A percentile compares a stretch with the other conserved stretches of the same genome.
Evolutionary conservation across 2,888 invertebrate genomes (phyloP).

Genomic region (Pardosa pseudoannulata): DNA sequence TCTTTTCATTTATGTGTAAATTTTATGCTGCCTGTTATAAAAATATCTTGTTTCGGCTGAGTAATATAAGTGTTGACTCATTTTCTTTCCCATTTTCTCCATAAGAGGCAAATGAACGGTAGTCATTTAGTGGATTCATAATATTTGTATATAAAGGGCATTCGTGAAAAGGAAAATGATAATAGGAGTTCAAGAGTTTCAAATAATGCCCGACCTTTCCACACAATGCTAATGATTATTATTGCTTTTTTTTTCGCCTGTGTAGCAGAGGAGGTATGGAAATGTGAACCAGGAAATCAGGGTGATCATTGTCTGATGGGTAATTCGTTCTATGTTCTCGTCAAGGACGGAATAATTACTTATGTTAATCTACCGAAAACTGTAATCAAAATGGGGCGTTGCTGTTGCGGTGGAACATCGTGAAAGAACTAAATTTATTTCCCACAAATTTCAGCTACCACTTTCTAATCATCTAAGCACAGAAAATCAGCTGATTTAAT

Average conservation of each 20-base stretch:
- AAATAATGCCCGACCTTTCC: neutral
- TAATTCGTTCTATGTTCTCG: neutral
- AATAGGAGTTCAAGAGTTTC: neutral
- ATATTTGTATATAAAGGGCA: no score
- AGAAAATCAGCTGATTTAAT: neutral
- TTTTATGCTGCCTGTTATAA: no score
- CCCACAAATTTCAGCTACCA: neutral
- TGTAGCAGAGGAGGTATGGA: neutral
- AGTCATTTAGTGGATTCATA: no score
- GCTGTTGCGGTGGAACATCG: neutral
- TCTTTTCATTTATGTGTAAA: no score
- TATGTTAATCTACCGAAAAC: neutral
- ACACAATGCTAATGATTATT: neutral
- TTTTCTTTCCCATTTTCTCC: no score
- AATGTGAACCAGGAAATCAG: neutral
- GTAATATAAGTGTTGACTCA: no score
- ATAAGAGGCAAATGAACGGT: no score
- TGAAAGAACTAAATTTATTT: neutral
- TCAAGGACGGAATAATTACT: neutral
- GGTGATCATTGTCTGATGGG: neutral
- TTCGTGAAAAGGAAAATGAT: no score
- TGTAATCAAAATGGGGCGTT: neutral
- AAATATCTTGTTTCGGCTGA: no score
- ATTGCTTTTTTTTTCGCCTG: neutral
- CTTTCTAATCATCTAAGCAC: neutral